Conservation (phyloP, 2,113 vertebrate species). For the Phylloscopus whistleri region DNA sequence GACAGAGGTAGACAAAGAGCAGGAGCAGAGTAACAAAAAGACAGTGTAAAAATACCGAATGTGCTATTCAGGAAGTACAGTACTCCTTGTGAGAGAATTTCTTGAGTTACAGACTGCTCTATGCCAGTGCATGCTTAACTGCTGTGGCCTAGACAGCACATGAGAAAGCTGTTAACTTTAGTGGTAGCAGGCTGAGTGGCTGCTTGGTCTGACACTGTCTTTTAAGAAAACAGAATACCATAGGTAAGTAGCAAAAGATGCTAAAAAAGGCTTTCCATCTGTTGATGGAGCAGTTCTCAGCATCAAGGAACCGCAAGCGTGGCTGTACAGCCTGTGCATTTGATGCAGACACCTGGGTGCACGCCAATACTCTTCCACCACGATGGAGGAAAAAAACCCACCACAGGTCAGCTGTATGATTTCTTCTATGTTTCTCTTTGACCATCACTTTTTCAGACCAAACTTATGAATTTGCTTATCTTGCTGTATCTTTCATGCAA, state of each 20-base stretch:
- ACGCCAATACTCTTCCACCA: not conserved
- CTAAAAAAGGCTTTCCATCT: not conserved
- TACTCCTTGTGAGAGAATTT: not conserved
- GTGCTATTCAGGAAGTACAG: too few relatives aligned
- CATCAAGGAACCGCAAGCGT: not conserved
- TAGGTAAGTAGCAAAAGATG: not conserved
- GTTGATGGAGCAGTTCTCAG: not conserved
- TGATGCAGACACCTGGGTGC: not conserved
- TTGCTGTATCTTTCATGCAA: not conserved
- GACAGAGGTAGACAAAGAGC: not conserved
- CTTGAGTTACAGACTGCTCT: not conserved
- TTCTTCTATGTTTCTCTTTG: not conserved
- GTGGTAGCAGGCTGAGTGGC: not conserved
- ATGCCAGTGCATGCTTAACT: not conserved
- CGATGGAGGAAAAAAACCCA: rapidly evolving
- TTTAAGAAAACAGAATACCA: not conserved
- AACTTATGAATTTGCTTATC: not conserved
- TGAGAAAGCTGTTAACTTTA: not conserved
- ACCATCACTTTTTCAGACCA: not conserved
- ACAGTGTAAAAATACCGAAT: not conserved
- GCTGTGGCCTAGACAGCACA: not conserved
- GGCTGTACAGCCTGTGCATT: not conserved
- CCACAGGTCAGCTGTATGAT: not conserved
- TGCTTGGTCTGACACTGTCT: not conserved
- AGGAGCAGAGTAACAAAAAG: not conserved